Conservation (phyloP, 35 echinoderm and acorn worm species). For the Lytechinus variegatus region DNA sequence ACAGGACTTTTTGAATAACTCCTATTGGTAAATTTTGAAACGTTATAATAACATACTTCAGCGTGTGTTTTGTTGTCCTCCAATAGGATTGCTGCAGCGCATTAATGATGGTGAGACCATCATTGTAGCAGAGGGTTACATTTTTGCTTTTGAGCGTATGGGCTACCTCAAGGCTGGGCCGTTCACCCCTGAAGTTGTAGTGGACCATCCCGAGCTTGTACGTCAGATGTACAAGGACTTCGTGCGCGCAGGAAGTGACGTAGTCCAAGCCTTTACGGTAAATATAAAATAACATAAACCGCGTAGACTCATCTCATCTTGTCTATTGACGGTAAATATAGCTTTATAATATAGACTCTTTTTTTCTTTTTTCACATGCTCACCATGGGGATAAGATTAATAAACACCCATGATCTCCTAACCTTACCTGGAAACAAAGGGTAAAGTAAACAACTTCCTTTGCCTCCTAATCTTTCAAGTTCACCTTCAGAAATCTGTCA, state of each 20-base stretch:
- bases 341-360: too few relatives aligned
- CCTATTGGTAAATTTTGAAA: too few relatives aligned
- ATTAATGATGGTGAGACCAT: slow-evolving; percentile 70
- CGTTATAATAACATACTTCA: too few relatives aligned
- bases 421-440: too few relatives aligned
- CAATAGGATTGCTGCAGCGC: slow-evolving; percentile 73
- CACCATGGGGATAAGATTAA: too few relatives aligned
- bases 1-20: too few relatives aligned
- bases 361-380: too few relatives aligned
- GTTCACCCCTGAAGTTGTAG: slow-evolving; percentile 74
- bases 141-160: slow-evolving; percentile 77
- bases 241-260: slow-evolving; percentile 74
- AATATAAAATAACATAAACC: neutral
- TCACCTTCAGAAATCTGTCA: too few relatives aligned
- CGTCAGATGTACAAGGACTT: slow-evolving; percentile 63
- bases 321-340: too few relatives aligned
- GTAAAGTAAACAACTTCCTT: too few relatives aligned
- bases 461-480: too few relatives aligned
- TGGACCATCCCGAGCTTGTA: slow-evolving; percentile 79
- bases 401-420: too few relatives aligned
- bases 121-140: slow-evolving; percentile 77
- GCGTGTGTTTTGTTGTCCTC: neutral
- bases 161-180: slow-evolving; percentile 81
- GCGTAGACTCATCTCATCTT: neutral
- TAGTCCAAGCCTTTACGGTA: slow-evolving; percentile 78